Evolutionary conservation across 1,140 invertebrate genomes (phyloP).

Genomic region (Maniola jurtina): DNA sequence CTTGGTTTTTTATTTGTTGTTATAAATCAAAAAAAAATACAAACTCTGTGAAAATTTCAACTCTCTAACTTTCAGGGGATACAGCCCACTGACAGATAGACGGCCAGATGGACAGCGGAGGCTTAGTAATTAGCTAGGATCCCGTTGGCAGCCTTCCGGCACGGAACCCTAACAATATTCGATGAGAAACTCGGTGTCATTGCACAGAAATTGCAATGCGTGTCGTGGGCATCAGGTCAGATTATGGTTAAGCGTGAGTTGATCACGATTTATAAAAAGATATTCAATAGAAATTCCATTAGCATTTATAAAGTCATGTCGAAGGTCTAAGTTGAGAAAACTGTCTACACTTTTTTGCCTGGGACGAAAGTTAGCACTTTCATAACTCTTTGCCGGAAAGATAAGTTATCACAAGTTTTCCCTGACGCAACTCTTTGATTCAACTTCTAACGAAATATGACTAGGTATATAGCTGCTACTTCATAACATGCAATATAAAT

Average conservation of each 20-base stretch:
- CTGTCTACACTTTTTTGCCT: constrained; percentile 55
- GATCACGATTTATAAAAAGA: not conserved
- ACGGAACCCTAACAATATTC: too few species aligned
- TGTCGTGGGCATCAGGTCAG: too few species aligned
- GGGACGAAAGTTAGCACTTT: constrained; percentile 67
- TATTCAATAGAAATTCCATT: constrained; percentile 24
- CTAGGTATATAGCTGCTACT: not conserved
- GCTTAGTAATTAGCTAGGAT: too few species aligned
- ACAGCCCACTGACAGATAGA: too few species aligned
- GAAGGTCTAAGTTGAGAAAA: constrained; percentile 56
- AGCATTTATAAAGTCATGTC: constrained; percentile 66
- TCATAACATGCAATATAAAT: not conserved
- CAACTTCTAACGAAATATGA: constrained; percentile 7
- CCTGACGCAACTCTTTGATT: constrained; percentile 49
- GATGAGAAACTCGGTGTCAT: too few species aligned
- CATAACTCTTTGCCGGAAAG: constrained; percentile 65
- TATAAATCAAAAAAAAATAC: too few species aligned
- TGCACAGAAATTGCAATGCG: too few species aligned
- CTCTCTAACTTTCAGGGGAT: not conserved
- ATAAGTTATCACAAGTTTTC: constrained; percentile 57
- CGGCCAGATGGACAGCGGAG: too few species aligned
- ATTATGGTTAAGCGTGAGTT: not conserved
- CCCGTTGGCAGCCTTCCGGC: too few species aligned
- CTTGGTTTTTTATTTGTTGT: too few species aligned
- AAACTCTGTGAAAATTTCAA: too few species aligned